Evolutionary conservation across 1,140 invertebrate species (phyloP).

Genomic region (Aradophagus sp.): DNA sequence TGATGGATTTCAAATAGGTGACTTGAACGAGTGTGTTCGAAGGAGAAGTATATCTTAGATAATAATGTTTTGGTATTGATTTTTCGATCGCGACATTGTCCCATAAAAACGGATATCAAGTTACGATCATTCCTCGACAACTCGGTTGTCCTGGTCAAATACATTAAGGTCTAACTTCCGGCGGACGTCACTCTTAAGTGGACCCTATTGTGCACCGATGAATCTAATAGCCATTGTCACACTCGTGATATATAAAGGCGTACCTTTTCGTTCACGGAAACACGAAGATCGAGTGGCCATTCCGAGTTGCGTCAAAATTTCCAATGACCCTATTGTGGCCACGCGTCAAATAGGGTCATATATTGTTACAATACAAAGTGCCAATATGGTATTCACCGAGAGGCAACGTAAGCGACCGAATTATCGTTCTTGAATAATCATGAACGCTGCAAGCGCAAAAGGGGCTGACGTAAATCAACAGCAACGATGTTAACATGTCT

Average conservation of each 20-base stretch:
- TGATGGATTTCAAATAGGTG: too few species aligned
- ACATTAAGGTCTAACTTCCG: constrained; percentile 68
- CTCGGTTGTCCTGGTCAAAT: constrained; percentile 63
- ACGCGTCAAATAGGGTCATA: constrained; percentile 21
- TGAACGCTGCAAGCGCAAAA: too few species aligned
- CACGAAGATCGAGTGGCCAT: constrained; percentile 62
- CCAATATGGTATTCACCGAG: too few species aligned
- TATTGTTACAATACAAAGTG: constrained; percentile 17
- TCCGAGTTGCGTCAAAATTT: constrained; percentile 43
- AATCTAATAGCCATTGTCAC: constrained; percentile 60
- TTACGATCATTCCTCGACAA: constrained; percentile 46
- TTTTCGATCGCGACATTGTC: constrained; percentile 20
- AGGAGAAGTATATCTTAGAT: too few species aligned
- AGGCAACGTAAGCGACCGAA: too few species aligned
- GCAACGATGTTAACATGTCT: too few species aligned
- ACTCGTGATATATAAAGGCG: constrained; percentile 40
- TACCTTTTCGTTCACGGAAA: constrained; percentile 55
- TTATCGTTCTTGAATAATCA: constrained; percentile 2
- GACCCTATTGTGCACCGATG: constrained; percentile 60
- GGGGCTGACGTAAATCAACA: neutral
- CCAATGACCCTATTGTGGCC: constrained; percentile 34
- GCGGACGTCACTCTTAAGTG: constrained; percentile 62
- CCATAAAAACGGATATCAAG: constrained; percentile 50
- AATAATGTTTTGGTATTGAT: constrained; percentile 16
- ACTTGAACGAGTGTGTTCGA: too few species aligned